Evolutionary conservation across 2,888 invertebrate species (phyloP), one percentile per base, ranked within the genome.

Genomic region (Perizoma flavofasciatum): DNA sequence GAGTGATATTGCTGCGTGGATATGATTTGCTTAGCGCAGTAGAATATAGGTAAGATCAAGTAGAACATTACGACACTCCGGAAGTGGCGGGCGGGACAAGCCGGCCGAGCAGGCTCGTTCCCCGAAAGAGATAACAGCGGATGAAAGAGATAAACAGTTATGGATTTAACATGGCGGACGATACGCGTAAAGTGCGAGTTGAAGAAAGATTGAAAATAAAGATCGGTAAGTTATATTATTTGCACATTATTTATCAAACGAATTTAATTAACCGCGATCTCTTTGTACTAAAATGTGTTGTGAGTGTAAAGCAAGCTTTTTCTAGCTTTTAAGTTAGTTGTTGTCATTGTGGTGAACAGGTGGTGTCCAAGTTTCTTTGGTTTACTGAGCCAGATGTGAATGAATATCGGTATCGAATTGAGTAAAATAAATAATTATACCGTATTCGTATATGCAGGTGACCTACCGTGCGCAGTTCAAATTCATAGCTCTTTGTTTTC

Each of bases 131-230:
- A 90, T 92, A 92, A 90, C 90, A 89, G 87, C 92, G 91, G 90
- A 91, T 92, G 92, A 92, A 91, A 91, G 91, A 91, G 91, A 91
- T 92, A 91, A 91, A 91, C 90, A 93, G 95, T 95, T 94, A 96
- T 96, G 96, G 95, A 95, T 95, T 94, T 95, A 97, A 96, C 95
- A 97, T 97, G 97, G 96, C 96, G 94, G 96, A 96, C 94, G 96
- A 95, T 93, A 95, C 95, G 94, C 95, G 95, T 94, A 95, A 96
- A 95, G 97, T 97, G 92, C 95, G 97, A 94, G 95, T 96, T 89
- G 97, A 97, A 93, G 97, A 97, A 94, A 96, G 97, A 93, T 94
- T 97, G 92, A 97, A 96, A 95, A 97, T 97, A 88, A 97, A 97
- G 95, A 97, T 97, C 90, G 97, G 97, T 97, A 94, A 93, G 96